Base-by-base conservation (phyloP, 2,888 invertebrate species). In the Cabera pusaria region DNA sequence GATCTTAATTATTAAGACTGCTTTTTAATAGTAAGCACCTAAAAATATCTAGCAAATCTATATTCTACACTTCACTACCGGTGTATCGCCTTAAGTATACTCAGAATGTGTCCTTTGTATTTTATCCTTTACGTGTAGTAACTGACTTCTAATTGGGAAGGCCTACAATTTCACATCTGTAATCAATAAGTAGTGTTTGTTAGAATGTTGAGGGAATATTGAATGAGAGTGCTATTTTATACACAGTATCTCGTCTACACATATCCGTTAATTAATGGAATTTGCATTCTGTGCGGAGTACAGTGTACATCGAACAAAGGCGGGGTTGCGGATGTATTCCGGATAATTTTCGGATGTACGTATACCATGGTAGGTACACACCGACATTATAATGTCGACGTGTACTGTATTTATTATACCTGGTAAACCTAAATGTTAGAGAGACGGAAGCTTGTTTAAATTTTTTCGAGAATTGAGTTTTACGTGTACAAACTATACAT, bases 141-240 rank as follows among this genome's bases (percentile, higher is more conserved):
- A n/a, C n/a, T n/a, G n/a, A n/a, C n/a, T n/a, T n/a, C n/a, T 25
- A 39, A 39, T 40, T 40, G 28, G n/a, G 7, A 28, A 33, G 27
- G 19, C 12, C 52, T 60, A 69, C 67, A 72, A 64, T 70, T 76
- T 73, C 68, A 76, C 67, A 63, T 52, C 51, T 54, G 63, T 59
- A 72, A 76, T 78, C 74, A 73, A 78, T 76, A 77, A 73, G 64
- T 66, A 64, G 69, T 76, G 72, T 35, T 75, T 71, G 71, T 65
- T 71, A 65, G 72, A 72, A 72, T 35, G 44, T 39, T 11, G 6
- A 12, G 31, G 31, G 44, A 44, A 44, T 44, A 39, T 39, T 39
- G 19, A 44, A 32, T 23, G 29, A 32, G 35, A 17, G 6, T 16
- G 14, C 36, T 37, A 23, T 43, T 43, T 44, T 35, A 39, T 38